A percentile compares a stretch with the other conserved stretches of the same genome.
Evolutionary conservation across 2,113 vertebrate genomes (phyloP).

Genomic region (Cichladusa arquata): DNA sequence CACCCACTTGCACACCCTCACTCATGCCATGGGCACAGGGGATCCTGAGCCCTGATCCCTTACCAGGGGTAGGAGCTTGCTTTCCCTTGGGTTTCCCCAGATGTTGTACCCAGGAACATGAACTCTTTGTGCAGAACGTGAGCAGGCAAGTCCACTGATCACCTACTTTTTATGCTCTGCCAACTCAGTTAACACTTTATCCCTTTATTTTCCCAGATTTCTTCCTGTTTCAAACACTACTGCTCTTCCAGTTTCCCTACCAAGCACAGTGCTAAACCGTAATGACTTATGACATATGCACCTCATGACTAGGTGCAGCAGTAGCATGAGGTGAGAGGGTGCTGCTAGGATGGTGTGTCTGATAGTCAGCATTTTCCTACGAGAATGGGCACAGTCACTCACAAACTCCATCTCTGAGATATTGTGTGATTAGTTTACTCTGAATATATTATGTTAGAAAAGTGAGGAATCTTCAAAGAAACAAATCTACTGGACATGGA

Average conservation of each 20-base stretch:
- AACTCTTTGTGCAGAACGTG: not conserved
- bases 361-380: not conserved
- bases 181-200: not conserved
- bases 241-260: not conserved
- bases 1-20: too few species aligned
- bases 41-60: not conserved
- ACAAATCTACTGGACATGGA: not conserved
- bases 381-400: not conserved
- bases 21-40: fast-evolving
- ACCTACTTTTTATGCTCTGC: not conserved
- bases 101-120: not conserved
- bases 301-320: not conserved
- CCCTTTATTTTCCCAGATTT: not conserved
- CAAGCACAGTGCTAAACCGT: not conserved
- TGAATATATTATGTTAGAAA: not conserved
- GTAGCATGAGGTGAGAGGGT: not conserved
- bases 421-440: not conserved
- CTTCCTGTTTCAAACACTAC: not conserved
- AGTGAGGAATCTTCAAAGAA: not conserved
- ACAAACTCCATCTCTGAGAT: not conserved
- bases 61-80: fast-evolving
- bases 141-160: not conserved
- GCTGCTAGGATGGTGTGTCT: not conserved
- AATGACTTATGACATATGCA: not conserved
- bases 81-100: not conserved